Evolutionary conservation across 2,797 vertebrate species (phyloP), one percentile per base, ranked within the genome.

Genomic region (Characodon lateralis): DNA sequence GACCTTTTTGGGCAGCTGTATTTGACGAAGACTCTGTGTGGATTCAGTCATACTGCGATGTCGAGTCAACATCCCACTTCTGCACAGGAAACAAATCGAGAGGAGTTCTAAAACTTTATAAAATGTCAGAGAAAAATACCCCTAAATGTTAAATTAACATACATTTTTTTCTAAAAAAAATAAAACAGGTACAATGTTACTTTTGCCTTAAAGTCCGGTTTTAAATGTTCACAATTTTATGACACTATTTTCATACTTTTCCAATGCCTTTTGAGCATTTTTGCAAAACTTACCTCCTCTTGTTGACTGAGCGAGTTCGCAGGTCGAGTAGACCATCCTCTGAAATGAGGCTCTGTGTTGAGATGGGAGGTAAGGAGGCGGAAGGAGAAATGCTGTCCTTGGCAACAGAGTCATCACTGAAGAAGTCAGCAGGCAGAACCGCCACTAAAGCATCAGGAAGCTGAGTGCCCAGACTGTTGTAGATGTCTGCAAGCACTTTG

Each of bases 31-130:
- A 91, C 92, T 95, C 90, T 98, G 98, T 0, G 97, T 95, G 31
- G 95, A 93, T 85, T 99, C 98, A 0, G 96, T 95, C 93, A 98
- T 93, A 87, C 98, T 99, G 86, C 97, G 97, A 93, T 98, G 97
- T 79, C 97, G 96, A 83, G 96, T 95, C 82, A 98, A 88, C 73
- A 94, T 93, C 18, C 95, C 95, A 77, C 93, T 96, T 94, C 98
- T 99, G 82, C 56, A 59, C 35, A 22, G 71, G 22, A 35, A 51
- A 69, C 8, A 61, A 58, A 72, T 12, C 6, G 14, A 46, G 43
- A 12, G 0, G 2, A 69, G 24, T 46, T 31, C 50, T 20, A n/a
- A 24, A 53, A 58, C 2, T 18, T 41, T 41, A 13, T 2, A 41
- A 20, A 35, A 68, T 28, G 31, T 14, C 14, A 28, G 6, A 26